Conservation (phyloP, 2,113 vertebrate genomes). For the Hippocampus mohnikei region DNA sequence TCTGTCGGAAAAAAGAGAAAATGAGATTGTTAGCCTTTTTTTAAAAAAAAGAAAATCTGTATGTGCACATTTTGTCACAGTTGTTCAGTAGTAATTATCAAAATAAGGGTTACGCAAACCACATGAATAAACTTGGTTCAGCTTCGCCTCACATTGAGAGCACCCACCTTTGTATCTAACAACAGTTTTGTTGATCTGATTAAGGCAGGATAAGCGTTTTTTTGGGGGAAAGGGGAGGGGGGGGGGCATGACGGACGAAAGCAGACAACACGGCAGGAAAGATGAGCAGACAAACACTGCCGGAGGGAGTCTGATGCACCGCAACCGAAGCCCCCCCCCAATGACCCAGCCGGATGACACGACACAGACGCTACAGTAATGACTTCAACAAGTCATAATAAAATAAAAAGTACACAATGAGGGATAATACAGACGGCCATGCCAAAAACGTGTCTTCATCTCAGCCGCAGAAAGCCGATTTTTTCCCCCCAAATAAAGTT, state of each 20-base stretch:
- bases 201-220: constrained; percentile 31
- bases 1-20: constrained; percentile 77
- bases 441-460: constrained; percentile 41
- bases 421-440: not conserved
- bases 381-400: constrained; percentile 15
- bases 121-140: not conserved
- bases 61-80: not conserved
- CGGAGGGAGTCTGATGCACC: constrained; percentile 28
- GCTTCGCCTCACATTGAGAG: not conserved
- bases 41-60: constrained; percentile 1
- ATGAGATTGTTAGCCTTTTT: constrained; percentile 36
- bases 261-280: constrained; percentile 25
- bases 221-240: constrained; percentile 6
- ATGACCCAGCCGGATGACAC: constrained; percentile 3
- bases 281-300: constrained; percentile 26
- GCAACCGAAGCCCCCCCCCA: constrained; percentile 2
- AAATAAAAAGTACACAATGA: constrained; percentile 17
- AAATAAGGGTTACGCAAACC: not conserved
- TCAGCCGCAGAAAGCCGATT: constrained; percentile 21
- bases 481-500: constrained; percentile 21
- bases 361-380: constrained; percentile 3
- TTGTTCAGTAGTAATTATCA: too few relatives aligned
- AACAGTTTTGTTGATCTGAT: constrained; percentile 38
- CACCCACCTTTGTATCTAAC: not conserved
- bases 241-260: constrained; percentile 22